Conservation (phyloP, 2,797 vertebrate species). For the Hippoglossus hippoglossus region DNA sequence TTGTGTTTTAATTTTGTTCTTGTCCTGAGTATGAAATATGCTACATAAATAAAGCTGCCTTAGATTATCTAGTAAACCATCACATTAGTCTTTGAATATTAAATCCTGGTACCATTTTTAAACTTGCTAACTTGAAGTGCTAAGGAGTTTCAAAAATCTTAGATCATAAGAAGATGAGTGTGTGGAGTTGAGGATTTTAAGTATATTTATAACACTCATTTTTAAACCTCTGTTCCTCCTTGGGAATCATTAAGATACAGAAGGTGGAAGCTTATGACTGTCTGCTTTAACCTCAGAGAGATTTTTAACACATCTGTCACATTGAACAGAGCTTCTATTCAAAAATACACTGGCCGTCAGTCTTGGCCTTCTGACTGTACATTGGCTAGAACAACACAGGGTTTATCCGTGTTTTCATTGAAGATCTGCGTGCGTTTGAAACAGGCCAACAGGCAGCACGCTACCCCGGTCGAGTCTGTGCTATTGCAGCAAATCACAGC, state of each 20-base stretch:
- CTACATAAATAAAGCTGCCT: too few relatives aligned
- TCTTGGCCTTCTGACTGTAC: not conserved
- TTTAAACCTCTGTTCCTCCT: not conserved
- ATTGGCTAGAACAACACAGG: conserved; percentile 5
- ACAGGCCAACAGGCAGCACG: not conserved
- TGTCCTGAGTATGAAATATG: too few relatives aligned
- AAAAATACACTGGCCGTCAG: too few relatives aligned
- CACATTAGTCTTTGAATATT: not conserved
- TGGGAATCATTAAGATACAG: not conserved
- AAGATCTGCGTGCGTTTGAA: not conserved
- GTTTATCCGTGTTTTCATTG: not conserved
- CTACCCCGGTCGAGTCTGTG: conserved; percentile 16
- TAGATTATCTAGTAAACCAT: not conserved
- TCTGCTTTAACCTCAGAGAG: too few relatives aligned
- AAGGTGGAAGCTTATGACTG: not conserved
- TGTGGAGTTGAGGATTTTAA: too few relatives aligned
- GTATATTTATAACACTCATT: not conserved
- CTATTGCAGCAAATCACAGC: conserved; percentile 14
- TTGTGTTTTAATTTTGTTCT: not conserved
- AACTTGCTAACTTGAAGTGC: too few relatives aligned
- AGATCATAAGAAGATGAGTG: too few relatives aligned
- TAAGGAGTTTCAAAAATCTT: too few relatives aligned
- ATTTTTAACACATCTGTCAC: too few relatives aligned
- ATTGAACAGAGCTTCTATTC: not conserved
- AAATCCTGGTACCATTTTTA: too few relatives aligned